A percentile compares a stretch with the other conserved stretches of the same genome.
phyloP scores from a whole-genome alignment of 2,797 vertebrate genomes.

The Cichlasoma orientale region DNA sequence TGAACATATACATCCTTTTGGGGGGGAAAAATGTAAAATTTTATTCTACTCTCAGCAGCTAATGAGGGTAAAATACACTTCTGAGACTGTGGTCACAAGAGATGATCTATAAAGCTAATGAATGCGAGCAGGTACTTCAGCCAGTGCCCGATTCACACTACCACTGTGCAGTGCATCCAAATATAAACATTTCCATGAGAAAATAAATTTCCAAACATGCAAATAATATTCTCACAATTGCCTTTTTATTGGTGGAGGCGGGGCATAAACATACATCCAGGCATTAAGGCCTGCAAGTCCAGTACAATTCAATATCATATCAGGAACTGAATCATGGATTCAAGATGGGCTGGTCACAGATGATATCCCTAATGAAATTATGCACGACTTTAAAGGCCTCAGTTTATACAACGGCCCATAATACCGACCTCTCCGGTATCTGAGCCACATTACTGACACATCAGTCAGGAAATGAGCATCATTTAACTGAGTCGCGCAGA shows the following conservation, averaged over 20 bases:
- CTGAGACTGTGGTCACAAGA: conserved; percentile 4
- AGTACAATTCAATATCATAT: not conserved
- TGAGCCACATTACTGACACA: conserved; percentile 57
- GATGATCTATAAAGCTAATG: not conserved
- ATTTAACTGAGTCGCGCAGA: conserved; percentile 52
- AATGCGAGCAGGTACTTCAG: not conserved
- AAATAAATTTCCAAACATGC: not conserved
- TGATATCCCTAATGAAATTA: conserved; percentile 60
- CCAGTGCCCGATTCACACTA: not conserved
- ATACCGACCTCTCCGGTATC: conserved; percentile 50
- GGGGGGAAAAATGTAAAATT: not conserved
- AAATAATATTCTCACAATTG: not conserved
- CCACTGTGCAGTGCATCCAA: conserved; percentile 2
- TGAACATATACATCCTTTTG: conserved; percentile 1
- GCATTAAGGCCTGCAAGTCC: not conserved
- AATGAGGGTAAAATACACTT: conserved; percentile 26
- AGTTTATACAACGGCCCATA: conserved; percentile 41
- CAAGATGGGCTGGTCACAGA: conserved; percentile 31
- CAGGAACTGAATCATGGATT: not conserved
- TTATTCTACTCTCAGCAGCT: conserved; percentile 8
- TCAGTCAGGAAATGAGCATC: conserved; percentile 66
- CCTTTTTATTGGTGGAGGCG: not conserved
- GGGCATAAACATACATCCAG: not conserved
- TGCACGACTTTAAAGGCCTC: conserved; percentile 52
- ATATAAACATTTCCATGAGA: conserved; percentile 3